Evolutionary conservation across 64 coral and sea anemone genomes (phyloP).

Genomic region (Actinia tenebrosa): DNA sequence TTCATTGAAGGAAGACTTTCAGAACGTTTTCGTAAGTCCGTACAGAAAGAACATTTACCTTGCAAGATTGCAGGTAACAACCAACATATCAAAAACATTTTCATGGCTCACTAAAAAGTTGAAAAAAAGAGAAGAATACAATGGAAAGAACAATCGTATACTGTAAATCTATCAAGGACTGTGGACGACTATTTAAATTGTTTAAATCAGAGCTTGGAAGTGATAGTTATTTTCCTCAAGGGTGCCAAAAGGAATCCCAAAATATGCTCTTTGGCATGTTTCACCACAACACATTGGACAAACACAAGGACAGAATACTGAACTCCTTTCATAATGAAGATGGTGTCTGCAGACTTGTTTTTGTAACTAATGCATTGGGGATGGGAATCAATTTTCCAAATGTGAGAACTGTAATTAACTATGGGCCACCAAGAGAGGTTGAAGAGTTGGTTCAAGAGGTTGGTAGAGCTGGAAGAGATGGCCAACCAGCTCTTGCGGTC

Average conservation of each 20-base stretch:
- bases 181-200: neutral
- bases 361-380: conserved; percentile 28
- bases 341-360: conserved; percentile 12
- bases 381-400: conserved; percentile 41
- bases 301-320: neutral
- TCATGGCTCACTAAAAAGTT: conserved; percentile 1
- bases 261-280: conserved; percentile 14
- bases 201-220: neutral
- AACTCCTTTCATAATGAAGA: neutral
- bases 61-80: neutral
- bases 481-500: conserved; percentile 17
- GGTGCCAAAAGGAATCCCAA: neutral
- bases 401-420: conserved; percentile 16
- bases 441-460: conserved; percentile 27
- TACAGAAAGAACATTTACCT: conserved; percentile 19
- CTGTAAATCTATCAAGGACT: neutral
- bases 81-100: neutral
- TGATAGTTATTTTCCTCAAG: neutral
- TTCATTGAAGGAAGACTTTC: neutral
- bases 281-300: conserved; percentile 11
- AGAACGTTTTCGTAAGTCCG: neutral
- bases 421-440: conserved; percentile 26
- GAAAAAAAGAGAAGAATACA: neutral
- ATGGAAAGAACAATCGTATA: neutral
- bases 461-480: conserved; percentile 32